These are phyloP conservation scores for Paguma larvata DNA, from an alignment of 2,797 vertebrate genomes.

Conservation along the genomic window DNA sequence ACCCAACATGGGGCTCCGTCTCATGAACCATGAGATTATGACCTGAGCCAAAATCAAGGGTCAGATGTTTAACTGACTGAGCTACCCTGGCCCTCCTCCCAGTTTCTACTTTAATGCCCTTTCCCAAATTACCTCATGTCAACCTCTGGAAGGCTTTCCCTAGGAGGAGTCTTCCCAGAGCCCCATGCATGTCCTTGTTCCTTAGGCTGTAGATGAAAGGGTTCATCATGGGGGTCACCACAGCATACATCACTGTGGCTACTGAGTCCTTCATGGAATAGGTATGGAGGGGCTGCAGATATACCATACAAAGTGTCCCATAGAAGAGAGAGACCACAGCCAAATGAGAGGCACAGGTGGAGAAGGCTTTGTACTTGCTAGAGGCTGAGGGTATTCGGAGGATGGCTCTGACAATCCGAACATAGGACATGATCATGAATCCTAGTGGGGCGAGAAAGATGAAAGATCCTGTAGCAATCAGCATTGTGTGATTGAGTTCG, in stretches of 20 bases:
- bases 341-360: constrained; percentile 72
- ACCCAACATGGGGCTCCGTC: too few relatives aligned
- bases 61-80: too few relatives aligned
- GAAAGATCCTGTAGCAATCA: neutral
- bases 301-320: constrained; percentile 55
- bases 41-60: too few relatives aligned
- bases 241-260: constrained; percentile 68
- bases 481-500: neutral
- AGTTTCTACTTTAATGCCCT: neutral
- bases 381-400: constrained; percentile 5
- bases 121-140: constrained; percentile 23
- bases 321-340: constrained; percentile 73
- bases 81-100: too few relatives aligned
- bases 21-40: too few relatives aligned
- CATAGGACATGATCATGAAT: constrained; percentile 60
- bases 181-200: constrained; percentile 67
- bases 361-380: constrained; percentile 68
- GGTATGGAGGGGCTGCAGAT: constrained; percentile 57
- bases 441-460: constrained; percentile 47
- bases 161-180: constrained; percentile 43
- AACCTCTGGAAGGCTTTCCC: constrained; percentile 35
- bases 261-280: constrained; percentile 68
- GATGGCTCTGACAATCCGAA: constrained; percentile 62
- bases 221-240: constrained; percentile 68
- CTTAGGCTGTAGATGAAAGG: constrained; percentile 75